Evolutionary conservation across 1,140 invertebrate genomes (phyloP).

Genomic region (Leptopilina boulardi): DNA sequence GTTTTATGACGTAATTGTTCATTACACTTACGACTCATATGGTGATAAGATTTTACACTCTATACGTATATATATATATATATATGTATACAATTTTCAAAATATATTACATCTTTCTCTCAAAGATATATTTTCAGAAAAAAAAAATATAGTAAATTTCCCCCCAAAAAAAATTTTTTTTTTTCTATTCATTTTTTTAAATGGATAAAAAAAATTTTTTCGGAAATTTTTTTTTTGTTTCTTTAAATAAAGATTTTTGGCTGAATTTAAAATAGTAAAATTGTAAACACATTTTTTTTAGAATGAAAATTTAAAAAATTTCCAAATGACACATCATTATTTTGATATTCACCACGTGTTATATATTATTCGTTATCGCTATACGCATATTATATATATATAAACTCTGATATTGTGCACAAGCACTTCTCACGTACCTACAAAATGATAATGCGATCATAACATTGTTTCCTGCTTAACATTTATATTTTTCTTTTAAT

Average conservation of each 20-base stretch:
- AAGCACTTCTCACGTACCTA: slow-evolving; percentile 16
- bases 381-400: not conserved
- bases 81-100: too few relatives aligned
- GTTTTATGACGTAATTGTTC: slow-evolving; percentile 19
- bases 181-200: too few relatives aligned
- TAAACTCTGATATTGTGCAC: not conserved
- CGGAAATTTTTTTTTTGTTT: too few relatives aligned
- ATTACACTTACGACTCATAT: not conserved
- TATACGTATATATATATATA: too few relatives aligned
- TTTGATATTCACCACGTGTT: slow-evolving; percentile 16
- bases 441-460: not conserved
- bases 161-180: too few relatives aligned
- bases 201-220: too few relatives aligned
- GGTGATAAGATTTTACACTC: not conserved
- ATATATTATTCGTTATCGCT: slow-evolving; percentile 2
- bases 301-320: not conserved
- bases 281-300: too few relatives aligned
- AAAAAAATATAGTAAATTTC: too few relatives aligned
- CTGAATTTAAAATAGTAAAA: too few relatives aligned
- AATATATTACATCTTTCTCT: too few relatives aligned
- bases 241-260: too few relatives aligned
- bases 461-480: not conserved
- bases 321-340: not conserved
- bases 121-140: too few relatives aligned
- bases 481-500: slow-evolving; percentile 15